Base-by-base conservation (phyloP, 2,113 vertebrate genomes). In the Pogona vitticeps region DNA sequence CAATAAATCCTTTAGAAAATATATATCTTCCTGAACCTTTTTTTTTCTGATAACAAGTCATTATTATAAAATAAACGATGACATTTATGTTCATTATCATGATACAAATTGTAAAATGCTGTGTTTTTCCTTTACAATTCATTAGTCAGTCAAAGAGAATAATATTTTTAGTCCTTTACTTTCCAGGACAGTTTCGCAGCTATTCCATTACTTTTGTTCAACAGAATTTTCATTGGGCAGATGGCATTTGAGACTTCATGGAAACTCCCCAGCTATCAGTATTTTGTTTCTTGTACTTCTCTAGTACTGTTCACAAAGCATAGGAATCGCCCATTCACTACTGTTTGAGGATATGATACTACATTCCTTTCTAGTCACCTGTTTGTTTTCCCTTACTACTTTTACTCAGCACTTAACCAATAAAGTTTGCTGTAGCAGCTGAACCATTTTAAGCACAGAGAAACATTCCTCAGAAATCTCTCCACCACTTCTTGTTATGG, bases 1-100 rank as follows among this genome's bases (percentile, higher is more conserved):
- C 88, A 93, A 93, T 94, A 93, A 83, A 93, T 92, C 89, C 88
- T 86, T 87, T 84, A 91, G 86, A 88, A 93, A 94, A 86, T 93
- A 88, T 61, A 72, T 82, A 87, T 92, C 13, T 95, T 85, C 86
- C 89, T 86, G 83, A 93, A 73, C 85, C 86, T 88, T 90, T 93
- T 90, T 93, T 92, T 85, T 93, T 91, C 90, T 90, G 89, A 84
- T 90, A 89, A 89, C 89, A 89, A 93, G 92, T 94, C 85, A 90
- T 61, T 36, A 63, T 93, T 88, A 67, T 90, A 95, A 93, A 92
- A 88, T 90, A 91, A 91, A 91, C 82, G 82, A 83, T 0, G 38
- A 56, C 84, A 91, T 9, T n/a, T n/a, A n/a, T n/a, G n/a, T n/a
- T n/a, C n/a, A n/a, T 56, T 90, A 71, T 40, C 87, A 59, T 86